Evolutionary conservation across 2,113 vertebrate species (phyloP).

Genomic region (Colaptes auratus): DNA sequence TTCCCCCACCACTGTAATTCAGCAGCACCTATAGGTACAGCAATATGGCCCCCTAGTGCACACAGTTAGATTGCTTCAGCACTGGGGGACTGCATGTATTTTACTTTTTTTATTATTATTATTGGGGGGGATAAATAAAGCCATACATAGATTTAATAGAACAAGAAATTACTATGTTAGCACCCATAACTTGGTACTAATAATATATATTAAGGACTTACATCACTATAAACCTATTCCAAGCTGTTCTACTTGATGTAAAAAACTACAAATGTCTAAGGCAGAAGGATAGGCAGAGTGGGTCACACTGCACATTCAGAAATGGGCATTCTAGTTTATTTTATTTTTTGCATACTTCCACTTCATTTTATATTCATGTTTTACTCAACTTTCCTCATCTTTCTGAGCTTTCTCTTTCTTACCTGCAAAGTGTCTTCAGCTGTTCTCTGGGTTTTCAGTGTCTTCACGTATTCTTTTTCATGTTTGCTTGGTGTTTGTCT

Average conservation of each 20-base stretch:
- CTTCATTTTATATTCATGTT: neutral
- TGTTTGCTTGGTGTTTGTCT: neutral
- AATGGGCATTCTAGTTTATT: neutral
- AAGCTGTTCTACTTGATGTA: neutral
- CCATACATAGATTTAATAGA: neutral
- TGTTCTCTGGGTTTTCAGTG: neutral
- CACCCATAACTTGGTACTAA: neutral
- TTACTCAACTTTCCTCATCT: neutral
- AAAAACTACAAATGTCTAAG: neutral
- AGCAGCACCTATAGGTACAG: neutral
- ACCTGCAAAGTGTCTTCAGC: neutral
- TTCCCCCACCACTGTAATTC: neutral
- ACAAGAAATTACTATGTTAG: neutral
- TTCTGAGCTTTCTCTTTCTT: neutral
- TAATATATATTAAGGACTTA: neutral
- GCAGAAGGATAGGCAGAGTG: neutral
- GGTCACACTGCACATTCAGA: fast-evolving
- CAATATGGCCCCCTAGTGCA: neutral
- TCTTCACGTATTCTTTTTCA: neutral
- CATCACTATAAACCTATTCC: neutral
- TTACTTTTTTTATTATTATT: neutral
- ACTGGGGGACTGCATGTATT: no score
- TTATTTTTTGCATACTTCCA: neutral
- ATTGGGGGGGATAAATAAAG: neutral
- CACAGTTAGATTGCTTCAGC: neutral